phyloP scores from a whole-genome alignment of 1,140 invertebrate species.

The Arion vulgaris region DNA sequence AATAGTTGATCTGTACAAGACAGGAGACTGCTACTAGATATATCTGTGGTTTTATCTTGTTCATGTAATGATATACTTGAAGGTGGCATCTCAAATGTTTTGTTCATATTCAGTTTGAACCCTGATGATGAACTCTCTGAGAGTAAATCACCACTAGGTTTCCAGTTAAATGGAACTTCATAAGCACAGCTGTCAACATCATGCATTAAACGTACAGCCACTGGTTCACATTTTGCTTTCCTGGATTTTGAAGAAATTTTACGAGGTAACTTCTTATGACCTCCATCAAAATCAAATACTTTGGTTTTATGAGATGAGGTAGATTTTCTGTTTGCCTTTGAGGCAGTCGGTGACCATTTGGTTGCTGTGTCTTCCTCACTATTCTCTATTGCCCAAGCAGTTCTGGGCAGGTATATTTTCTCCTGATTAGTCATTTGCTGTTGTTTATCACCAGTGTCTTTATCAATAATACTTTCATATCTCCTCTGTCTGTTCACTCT shows the following conservation, averaged over 20 bases:
- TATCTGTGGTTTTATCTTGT: not conserved
- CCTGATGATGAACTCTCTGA: not conserved
- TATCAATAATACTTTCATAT: not conserved
- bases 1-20: not conserved
- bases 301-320: not conserved
- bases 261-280: too few relatives aligned
- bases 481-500: not conserved
- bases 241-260: not conserved
- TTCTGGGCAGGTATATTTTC: not conserved
- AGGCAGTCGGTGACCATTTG: not conserved
- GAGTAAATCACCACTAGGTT: not conserved
- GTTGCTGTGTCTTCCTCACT: not conserved
- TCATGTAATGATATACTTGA: not conserved
- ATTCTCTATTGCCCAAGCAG: not conserved
- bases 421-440: not conserved
- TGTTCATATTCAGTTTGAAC: not conserved
- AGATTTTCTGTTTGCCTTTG: not conserved
- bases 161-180: not conserved
- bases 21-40: not conserved
- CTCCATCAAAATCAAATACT: not conserved
- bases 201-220: not conserved
- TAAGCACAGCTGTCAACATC: not conserved
- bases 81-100: not conserved
- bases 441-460: not conserved
- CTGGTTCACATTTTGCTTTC: not conserved